Evolutionary conservation across 2,888 invertebrate species (phyloP).

Genomic region (Mechanitis mazaeus): DNA sequence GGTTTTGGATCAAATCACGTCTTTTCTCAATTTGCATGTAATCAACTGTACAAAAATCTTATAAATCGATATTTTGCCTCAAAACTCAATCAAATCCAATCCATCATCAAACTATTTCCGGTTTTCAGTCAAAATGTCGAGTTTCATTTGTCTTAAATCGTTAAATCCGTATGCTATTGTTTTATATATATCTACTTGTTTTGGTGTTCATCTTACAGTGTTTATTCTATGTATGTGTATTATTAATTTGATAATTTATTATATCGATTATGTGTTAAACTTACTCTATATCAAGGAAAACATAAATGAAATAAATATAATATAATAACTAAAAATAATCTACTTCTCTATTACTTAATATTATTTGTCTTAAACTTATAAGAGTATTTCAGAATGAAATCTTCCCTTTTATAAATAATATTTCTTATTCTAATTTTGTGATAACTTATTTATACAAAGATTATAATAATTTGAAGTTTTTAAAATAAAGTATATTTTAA

Average conservation of each 20-base stretch:
- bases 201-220: constrained; percentile 23
- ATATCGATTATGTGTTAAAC: constrained; percentile 4
- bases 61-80: constrained; percentile 17
- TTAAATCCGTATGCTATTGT: neutral
- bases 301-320: too few species aligned
- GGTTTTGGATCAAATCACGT: too few species aligned
- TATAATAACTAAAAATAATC: too few species aligned
- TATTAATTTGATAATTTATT: constrained; percentile 4
- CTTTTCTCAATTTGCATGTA: constrained; percentile 19
- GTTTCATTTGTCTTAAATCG: neutral
- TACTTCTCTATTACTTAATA: too few species aligned
- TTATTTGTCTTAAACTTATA: too few species aligned
- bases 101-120: neutral
- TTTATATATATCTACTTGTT: constrained; percentile 10
- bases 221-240: constrained; percentile 8
- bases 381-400: too few species aligned
- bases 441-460: too few species aligned
- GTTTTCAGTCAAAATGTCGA: constrained; percentile 21
- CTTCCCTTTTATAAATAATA: too few species aligned
- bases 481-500: neutral
- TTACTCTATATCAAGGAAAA: too few species aligned
- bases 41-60: constrained; percentile 5
- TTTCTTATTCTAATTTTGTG: too few species aligned
- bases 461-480: too few species aligned
- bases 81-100: constrained; percentile 10